Evolutionary conservation across 2,797 vertebrate species (phyloP).

Genomic region (Chiroxiphia lanceolata): DNA sequence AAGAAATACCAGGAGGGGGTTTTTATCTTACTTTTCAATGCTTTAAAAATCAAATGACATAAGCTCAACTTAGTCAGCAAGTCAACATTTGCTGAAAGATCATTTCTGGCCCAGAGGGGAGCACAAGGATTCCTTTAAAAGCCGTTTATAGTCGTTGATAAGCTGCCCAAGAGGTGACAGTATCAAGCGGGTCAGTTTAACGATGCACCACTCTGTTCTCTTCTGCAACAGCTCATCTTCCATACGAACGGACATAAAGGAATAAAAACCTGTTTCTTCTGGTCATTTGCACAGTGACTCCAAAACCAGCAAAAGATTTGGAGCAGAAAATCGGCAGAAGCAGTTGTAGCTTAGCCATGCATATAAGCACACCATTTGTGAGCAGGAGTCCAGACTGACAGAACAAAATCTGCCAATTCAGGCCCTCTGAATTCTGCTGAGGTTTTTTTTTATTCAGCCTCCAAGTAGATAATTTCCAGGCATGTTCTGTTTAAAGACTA

Average conservation of each 20-base stretch:
- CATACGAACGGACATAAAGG: neutral
- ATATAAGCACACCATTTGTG: neutral
- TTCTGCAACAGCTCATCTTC: neutral
- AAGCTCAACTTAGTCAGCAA: neutral
- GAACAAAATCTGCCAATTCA: neutral
- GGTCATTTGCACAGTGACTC: neutral
- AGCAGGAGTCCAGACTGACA: neutral
- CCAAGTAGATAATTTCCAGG: neutral
- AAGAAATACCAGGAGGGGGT: neutral
- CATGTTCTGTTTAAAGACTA: neutral
- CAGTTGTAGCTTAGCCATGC: neutral
- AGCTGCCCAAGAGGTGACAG: neutral
- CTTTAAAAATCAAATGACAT: neutral
- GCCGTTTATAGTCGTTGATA: neutral
- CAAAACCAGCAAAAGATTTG: neutral
- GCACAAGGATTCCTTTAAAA: neutral
- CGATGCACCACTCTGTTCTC: neutral
- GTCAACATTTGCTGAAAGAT: neutral
- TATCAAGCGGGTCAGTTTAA: neutral
- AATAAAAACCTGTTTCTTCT: constrained; percentile 4
- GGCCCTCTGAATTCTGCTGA: neutral
- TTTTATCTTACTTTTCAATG: neutral
- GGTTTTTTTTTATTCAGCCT: neutral
- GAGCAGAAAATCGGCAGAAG: neutral
- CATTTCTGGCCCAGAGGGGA: neutral